Evolutionary conservation across 2,888 invertebrate genomes (phyloP), one percentile per base, ranked within the genome.

Genomic region (Pollenia angustigena): DNA sequence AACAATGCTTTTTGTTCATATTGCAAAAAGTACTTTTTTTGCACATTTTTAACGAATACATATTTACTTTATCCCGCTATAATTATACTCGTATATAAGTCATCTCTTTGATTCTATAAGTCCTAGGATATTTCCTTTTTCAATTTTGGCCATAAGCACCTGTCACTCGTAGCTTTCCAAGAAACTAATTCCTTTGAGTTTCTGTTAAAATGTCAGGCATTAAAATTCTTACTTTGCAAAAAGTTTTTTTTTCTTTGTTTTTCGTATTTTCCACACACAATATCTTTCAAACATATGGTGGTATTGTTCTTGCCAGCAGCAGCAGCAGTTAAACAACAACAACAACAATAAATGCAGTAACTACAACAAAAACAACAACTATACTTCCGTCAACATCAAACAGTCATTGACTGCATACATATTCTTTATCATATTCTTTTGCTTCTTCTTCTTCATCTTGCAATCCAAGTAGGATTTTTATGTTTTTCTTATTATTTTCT

Each of bases 311-410:
- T 69, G 81, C 16, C 42, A 75, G 32, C 60, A 75, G 18, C 68
- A 44, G 16, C 66, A 56, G 9, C 23, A 58, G 6, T 48, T 9
- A 32, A 48, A 16, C n/a, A 71, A 60, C 44, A 48, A 23, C n/a
- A 71, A 60, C 66, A 50, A 11, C 40, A 72, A 18, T n/a, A 50
- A 16, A 56, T 40, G 46, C 23, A 44, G 54, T 18, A 66, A 56
- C 16, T 44, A 18, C 46, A 44, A 74, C 50, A 80, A 64, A 16
- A 69, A 23, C 54, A 71, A 64, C 56, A 81, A 79, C 23, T 23
- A 75, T 32, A 78, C 84, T 84, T 84, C 84, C 87, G 87, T 64
- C 84, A 84, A 87, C 81, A 84, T 74, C 54, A 81, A 84, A 84
- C 81, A 84, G 81, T 76, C 81, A 87, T 84, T 84, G 87, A 78